Base-by-base conservation (phyloP, 2,888 invertebrate genomes). In the Sarcophaga variegata region DNA sequence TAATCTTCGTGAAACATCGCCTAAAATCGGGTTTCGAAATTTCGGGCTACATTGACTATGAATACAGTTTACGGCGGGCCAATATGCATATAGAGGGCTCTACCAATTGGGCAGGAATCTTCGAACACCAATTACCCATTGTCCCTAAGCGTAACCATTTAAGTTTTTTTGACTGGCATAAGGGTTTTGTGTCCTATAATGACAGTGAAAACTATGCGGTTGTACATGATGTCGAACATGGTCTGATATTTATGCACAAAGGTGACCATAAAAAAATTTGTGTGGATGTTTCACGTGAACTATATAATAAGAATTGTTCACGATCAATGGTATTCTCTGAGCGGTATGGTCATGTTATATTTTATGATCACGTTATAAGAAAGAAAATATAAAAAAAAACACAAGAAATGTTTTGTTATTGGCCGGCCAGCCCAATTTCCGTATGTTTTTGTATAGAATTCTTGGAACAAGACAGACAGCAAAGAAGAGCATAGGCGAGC, bases 31-130 rank as follows among this genome's bases (percentile, higher is more conserved):
- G 97, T 3, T 96, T 96, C 88, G 97, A 97, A 91, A 95, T 97
- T 83, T 97, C 97, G 0, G 97, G 96, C 1, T 98, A 97, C 91
- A 96, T 98, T 47, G 98, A 98, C 92, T 97, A 96, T 92, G 93
- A 91, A 27, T 88, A 90, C 64, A 93, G 93, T 74, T 89, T 92
- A 79, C 88, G 88, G 2, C 90, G 89, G 63, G 89, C 91, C 4
- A 89, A 89, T 79, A 76, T 90, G 0, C 87, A 83, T 4, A 27
- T 83, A 0, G 82, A 89, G 0, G 90, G 88, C 45, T 87, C 89
- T 5, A 90, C 97, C 89, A 95, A 97, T 91, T 98, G 97, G 96
- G 93, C 93, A n/a, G 95, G 95, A 2, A 96, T 97, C 91, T 98
- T 97, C 92, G 94, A 94, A 87, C 94, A 95, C 17, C 95, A 94